Conservation (phyloP, 2,888 invertebrate species). For the Ectemnius continuus region DNA sequence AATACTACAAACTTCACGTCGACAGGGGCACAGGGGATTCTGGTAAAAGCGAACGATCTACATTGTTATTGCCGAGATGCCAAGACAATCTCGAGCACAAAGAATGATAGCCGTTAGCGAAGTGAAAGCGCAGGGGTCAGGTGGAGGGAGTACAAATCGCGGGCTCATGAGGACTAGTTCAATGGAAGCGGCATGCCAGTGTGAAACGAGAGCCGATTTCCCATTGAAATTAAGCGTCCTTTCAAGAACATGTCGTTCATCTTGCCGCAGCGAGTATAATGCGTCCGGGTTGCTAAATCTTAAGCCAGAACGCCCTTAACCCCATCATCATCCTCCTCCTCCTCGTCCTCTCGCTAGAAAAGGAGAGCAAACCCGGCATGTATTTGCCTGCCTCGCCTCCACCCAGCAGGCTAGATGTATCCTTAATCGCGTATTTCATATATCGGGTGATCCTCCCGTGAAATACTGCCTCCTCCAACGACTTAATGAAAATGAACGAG, state of each 20-base stretch:
- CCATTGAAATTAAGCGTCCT: conserved; percentile 70
- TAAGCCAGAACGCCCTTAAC: conserved; percentile 62
- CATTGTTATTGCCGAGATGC: too few species aligned
- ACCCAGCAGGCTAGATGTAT: conserved; percentile 7
- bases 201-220: conserved; percentile 29
- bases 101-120: too few species aligned
- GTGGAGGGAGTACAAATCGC: too few species aligned
- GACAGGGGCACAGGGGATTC: too few species aligned
- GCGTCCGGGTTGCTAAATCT: conserved; percentile 60
- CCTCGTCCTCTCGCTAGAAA: background rate
- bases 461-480: background rate
- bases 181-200: background rate
- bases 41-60: too few species aligned
- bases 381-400: background rate
- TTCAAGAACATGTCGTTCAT: conserved; percentile 70
- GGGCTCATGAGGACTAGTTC: too few species aligned
- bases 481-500: conserved; percentile 22
- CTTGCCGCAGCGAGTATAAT: conserved; percentile 60
- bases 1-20: too few species aligned
- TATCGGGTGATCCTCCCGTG: conserved; percentile 12
- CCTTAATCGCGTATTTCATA: conserved; percentile 19
- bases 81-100: too few species aligned
- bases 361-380: background rate
- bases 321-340: too few species aligned
- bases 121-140: too few species aligned